Evolutionary conservation across 1,140 invertebrate species (phyloP).

Genomic region (Heliothis virescens): DNA sequence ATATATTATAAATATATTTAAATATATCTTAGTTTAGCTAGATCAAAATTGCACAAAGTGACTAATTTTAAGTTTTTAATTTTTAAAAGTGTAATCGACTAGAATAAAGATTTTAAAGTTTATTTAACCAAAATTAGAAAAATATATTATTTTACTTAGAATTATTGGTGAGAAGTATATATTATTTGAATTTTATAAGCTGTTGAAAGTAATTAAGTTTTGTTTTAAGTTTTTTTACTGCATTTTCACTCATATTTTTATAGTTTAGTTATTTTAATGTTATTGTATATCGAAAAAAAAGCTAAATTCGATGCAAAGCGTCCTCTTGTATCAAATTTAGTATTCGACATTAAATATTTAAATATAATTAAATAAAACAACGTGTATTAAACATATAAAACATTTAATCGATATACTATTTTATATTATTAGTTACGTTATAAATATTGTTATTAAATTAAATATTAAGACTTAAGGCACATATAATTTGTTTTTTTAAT

Average conservation of each 20-base stretch:
- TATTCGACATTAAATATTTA: slow-evolving; percentile 11
- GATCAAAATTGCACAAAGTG: slow-evolving; percentile 58
- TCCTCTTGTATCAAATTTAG: slow-evolving; percentile 80
- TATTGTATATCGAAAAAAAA: slow-evolving; percentile 42
- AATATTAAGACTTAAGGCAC: slow-evolving; percentile 5
- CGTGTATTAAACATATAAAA: background rate
- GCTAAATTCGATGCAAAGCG: slow-evolving; percentile 77
- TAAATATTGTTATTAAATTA: background rate
- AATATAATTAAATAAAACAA: slow-evolving; percentile 33
- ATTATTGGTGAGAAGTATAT: too few species aligned
- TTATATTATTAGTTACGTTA: slow-evolving; percentile 33
- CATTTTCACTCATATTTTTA: slow-evolving; percentile 74
- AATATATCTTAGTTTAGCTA: slow-evolving; percentile 45
- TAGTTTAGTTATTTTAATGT: slow-evolving; percentile 51
- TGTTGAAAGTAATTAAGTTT: background rate
- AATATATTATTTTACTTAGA: background rate
- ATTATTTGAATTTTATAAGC: too few species aligned
- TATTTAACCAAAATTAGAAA: background rate
- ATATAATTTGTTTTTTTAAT: slow-evolving; percentile 27
- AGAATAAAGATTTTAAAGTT: background rate
- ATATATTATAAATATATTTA: background rate
- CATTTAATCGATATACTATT: background rate
- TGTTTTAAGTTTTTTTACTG: slow-evolving; percentile 64
- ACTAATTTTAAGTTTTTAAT: slow-evolving; percentile 2
- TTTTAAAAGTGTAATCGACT: background rate